phyloP scores from a whole-genome alignment of 2,113 vertebrate species.

The Halcyon senegalensis region DNA sequence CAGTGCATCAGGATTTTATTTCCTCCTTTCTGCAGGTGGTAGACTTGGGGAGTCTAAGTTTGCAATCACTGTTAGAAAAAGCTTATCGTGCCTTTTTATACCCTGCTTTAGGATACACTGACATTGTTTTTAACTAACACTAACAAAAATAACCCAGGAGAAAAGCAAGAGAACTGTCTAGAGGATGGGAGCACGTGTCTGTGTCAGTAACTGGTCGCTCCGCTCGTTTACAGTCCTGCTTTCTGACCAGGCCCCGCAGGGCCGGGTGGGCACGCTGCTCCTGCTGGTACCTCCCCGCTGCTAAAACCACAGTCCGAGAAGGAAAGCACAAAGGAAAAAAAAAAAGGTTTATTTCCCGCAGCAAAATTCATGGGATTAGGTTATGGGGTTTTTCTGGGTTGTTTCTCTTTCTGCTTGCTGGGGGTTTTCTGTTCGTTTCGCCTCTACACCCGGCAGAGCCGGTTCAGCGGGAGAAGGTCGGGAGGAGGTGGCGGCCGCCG shows the following conservation, averaged over 20 bases:
- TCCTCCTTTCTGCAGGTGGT: background rate
- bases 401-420: background rate
- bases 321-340: background rate
- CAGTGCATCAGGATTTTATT: background rate
- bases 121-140: background rate
- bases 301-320: background rate
- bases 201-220: background rate
- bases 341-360: background rate
- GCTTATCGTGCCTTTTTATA: background rate
- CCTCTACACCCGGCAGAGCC: background rate
- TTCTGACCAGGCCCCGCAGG: background rate
- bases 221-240: background rate
- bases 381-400: rapidly evolving
- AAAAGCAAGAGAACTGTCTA: background rate
- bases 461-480: too few species aligned
- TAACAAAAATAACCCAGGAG: background rate
- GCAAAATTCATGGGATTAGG: background rate
- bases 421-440: background rate
- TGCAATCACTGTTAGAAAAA: background rate
- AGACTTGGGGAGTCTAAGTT: background rate
- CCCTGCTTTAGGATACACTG: background rate
- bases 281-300: background rate
- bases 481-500: background rate
- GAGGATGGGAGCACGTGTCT: too few species aligned
- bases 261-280: background rate